Percentiles rank a stretch among this genome's conserved stretches.
Conservation (phyloP, 1,140 invertebrate species). For the Calephelis nemesis region DNA sequence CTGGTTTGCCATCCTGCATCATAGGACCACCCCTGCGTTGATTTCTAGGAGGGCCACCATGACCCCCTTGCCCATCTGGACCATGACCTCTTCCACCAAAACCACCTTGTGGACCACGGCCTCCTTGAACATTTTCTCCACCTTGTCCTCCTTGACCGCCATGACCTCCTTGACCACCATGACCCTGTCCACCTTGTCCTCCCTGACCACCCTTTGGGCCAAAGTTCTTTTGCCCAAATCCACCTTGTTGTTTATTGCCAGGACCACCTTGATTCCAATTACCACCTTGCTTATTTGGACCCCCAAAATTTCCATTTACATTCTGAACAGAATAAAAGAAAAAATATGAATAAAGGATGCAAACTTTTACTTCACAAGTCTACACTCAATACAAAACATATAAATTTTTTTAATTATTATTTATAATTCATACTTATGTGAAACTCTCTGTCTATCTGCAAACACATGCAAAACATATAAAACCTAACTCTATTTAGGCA, state of each 20-base stretch:
- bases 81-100: slow-evolving; percentile 22
- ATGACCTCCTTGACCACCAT: slow-evolving; percentile 44
- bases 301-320: slow-evolving; percentile 64
- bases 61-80: slow-evolving; percentile 22
- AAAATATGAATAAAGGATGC: no score
- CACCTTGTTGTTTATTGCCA: slow-evolving; percentile 48
- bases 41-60: slow-evolving; percentile 21
- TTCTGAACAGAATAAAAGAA: slow-evolving; percentile 44
- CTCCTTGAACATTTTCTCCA: not conserved
- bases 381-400: no score
- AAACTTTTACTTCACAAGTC: no score
- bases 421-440: no score
- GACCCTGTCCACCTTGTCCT: slow-evolving; percentile 30
- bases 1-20: slow-evolving; percentile 47
- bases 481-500: no score
- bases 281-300: slow-evolving; percentile 47
- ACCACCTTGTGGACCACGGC: slow-evolving; percentile 29
- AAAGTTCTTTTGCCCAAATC: slow-evolving; percentile 43
- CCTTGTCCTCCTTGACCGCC: slow-evolving; percentile 10
- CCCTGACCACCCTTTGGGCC: slow-evolving; percentile 24
- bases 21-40: slow-evolving; percentile 38
- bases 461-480: no score
- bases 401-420: no score
- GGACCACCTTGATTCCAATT: slow-evolving; percentile 45
- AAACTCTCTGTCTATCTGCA: no score